Percentiles rank a stretch among this genome's conserved stretches.
phyloP scores from a whole-genome alignment of 2,888 invertebrate species.

The Nudaria mundana region DNA sequence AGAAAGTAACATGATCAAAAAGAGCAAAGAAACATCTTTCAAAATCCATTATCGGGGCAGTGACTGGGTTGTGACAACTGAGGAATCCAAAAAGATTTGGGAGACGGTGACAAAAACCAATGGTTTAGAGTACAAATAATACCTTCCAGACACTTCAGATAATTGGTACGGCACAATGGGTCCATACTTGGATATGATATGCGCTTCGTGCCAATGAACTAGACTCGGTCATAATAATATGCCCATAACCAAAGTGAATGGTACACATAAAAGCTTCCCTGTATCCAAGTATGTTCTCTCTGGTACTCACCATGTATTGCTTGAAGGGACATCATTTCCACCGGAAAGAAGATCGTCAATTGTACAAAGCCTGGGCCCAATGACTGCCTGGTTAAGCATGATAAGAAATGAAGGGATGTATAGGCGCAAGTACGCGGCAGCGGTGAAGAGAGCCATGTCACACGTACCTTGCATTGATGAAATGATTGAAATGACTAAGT shows the following conservation, averaged over 20 bases:
- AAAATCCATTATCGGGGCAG: background rate
- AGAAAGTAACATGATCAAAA: background rate
- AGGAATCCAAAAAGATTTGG: background rate
- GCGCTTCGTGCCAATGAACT: constrained; percentile 9
- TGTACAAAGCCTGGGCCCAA: constrained; percentile 27
- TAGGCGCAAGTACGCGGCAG: constrained; percentile 24
- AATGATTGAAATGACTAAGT: constrained; percentile 26
- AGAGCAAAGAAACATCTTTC: background rate
- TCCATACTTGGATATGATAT: background rate
- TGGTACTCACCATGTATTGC: constrained; percentile 30
- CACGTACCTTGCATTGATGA: constrained; percentile 32
- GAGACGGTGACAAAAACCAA: no score
- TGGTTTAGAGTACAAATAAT: constrained; percentile 11
- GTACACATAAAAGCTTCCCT: constrained; percentile 21
- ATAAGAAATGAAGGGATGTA: constrained; percentile 22
- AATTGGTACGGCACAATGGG: background rate
- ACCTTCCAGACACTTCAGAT: constrained; percentile 5
- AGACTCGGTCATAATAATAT: constrained; percentile 24
- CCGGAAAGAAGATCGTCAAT: constrained; percentile 24
- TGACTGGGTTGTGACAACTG: background rate
- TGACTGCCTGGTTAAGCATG: constrained; percentile 28
- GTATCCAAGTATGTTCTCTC: constrained; percentile 29
- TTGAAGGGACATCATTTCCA: constrained; percentile 27
- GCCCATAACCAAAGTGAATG: constrained; percentile 21
- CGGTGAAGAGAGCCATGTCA: constrained; percentile 31